These are phyloP conservation scores for Apoda limacodes DNA, from an alignment of 2,888 invertebrate species.

Conservation along the genomic window DNA sequence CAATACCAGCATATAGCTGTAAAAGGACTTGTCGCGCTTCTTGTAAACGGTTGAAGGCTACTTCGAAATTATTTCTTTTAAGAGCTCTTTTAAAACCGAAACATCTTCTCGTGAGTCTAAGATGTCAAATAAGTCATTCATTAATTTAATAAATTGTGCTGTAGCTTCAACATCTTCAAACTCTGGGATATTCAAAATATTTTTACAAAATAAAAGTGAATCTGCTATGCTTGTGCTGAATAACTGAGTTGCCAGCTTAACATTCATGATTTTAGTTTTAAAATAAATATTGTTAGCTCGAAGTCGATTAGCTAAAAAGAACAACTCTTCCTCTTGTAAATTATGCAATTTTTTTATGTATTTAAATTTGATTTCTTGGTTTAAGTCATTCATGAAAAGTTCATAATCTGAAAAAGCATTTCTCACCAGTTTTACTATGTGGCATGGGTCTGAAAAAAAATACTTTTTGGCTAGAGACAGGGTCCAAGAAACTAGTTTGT, in stretches of 20 bases:
- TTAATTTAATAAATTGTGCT: slow-evolving; percentile 5
- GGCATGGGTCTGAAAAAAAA: slow-evolving; percentile 17
- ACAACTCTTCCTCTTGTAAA: slow-evolving; percentile 12
- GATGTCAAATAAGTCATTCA: slow-evolving; percentile 7
- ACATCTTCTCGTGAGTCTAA: not conserved
- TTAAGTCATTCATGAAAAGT: slow-evolving; percentile 2
- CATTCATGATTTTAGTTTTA: slow-evolving; percentile 18
- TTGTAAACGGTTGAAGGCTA: too few species aligned
- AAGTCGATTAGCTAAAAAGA: slow-evolving; percentile 6
- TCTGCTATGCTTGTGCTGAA: slow-evolving; percentile 16
- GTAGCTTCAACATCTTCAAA: slow-evolving; percentile 1
- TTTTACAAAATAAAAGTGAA: slow-evolving; percentile 10
- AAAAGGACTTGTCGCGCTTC: slow-evolving; percentile 4
- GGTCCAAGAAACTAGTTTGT: slow-evolving; percentile 15
- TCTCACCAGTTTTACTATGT: slow-evolving; percentile 17
- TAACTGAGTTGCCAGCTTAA: slow-evolving; percentile 17
- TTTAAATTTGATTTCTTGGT: slow-evolving; percentile 7
- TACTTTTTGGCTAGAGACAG: slow-evolving; percentile 11
- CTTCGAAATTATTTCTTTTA: slow-evolving; percentile 3
- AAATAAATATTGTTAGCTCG: slow-evolving; percentile 11
- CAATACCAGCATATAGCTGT: too few species aligned
- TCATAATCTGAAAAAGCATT: slow-evolving; percentile 15
- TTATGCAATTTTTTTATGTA: slow-evolving; percentile 7
- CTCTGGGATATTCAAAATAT: not conserved
- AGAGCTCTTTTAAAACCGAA: slow-evolving; percentile 3